Conservation (phyloP, 23 tunicate genomes). For the Halocynthia roretzi region DNA sequence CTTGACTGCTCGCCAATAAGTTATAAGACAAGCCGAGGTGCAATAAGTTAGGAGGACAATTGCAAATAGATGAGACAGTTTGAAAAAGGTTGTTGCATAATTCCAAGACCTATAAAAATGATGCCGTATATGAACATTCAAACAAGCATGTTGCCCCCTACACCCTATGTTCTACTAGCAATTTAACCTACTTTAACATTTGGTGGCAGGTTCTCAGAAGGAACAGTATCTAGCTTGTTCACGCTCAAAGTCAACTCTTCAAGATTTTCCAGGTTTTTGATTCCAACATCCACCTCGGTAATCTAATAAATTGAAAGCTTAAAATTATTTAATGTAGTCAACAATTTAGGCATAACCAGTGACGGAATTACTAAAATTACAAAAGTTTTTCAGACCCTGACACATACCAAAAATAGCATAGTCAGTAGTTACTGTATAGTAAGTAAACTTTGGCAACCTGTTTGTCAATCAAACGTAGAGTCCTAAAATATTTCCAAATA, state of each 20-base stretch:
- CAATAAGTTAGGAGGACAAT: conserved; percentile 50
- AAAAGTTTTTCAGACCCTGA: no score
- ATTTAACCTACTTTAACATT: conserved; percentile 43
- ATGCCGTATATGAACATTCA: neutral
- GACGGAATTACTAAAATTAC: no score
- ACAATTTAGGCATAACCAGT: neutral
- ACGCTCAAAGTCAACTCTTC: conserved; percentile 75
- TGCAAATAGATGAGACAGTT: conserved; percentile 49
- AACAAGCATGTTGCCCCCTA: no score
- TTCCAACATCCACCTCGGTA: conserved; percentile 26
- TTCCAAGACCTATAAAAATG: conserved; percentile 50
- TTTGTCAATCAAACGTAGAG: conserved; percentile 60
- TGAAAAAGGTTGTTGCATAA: conserved; percentile 52
- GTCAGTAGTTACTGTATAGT: neutral
- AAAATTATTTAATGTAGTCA: neutral
- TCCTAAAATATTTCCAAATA: conserved; percentile 39
- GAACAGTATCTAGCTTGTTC: conserved; percentile 35
- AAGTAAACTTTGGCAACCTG: conserved; percentile 28
- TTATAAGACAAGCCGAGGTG: conserved; percentile 77
- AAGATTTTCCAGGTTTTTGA: conserved; percentile 32
- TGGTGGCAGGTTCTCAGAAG: conserved; percentile 46
- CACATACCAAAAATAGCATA: no score
- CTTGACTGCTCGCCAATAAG: conserved; percentile 40
- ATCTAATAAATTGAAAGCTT: conserved; percentile 21
- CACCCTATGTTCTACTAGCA: neutral